Base-by-base conservation (phyloP, 2,113 vertebrate species). In the Echinops telfairi region DNA sequence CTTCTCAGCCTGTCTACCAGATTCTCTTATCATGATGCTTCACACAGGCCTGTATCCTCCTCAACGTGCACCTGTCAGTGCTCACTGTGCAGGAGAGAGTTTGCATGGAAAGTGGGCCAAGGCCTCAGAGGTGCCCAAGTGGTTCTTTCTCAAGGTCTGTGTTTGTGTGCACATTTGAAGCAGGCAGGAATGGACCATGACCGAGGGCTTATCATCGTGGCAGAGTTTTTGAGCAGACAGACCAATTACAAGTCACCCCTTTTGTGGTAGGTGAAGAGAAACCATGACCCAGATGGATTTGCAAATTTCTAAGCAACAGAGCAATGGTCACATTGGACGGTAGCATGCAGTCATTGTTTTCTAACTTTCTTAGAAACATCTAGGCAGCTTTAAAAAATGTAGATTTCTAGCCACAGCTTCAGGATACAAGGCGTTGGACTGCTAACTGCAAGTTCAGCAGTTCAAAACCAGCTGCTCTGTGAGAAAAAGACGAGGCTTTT, bases 21-120 rank as follows among this genome's bases (percentile, higher is more conserved):
- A 27, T 58, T 90, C 95, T 96, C 96, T 97, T 92, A 95, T 96
- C 95, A 95, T 3, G 1, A 70, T 47, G 91, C 92, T 96, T 95
- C 95, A 96, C 94, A 94, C 66, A n/a, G 76, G 76, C 29, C 53
- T 62, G 47, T 31, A 88, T 82, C 88, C 85, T 88, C 73, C 90
- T 95, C 53, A 88, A 83, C 84, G 86, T 4, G 0, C 23, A n/a
- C 80, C 86, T 96, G 96, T 95, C 96, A 96, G 86, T 22, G 43
- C 47, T 29, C 9, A 68, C 53, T 1, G 7, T 29, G 19, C 33
- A 92, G 83, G 88, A 0, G 31, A 83, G 84, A 83, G 40, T 9
- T n/a, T 62, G 87, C 33, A 47, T 0, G 58, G 71, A 88, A 90
- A 90, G 64, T 64, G 82, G 84, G 93, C 89, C 81, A 68, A 47